Evolutionary conservation across 2,113 vertebrate genomes (phyloP).

Genomic region (Nematolebias whitei): DNA sequence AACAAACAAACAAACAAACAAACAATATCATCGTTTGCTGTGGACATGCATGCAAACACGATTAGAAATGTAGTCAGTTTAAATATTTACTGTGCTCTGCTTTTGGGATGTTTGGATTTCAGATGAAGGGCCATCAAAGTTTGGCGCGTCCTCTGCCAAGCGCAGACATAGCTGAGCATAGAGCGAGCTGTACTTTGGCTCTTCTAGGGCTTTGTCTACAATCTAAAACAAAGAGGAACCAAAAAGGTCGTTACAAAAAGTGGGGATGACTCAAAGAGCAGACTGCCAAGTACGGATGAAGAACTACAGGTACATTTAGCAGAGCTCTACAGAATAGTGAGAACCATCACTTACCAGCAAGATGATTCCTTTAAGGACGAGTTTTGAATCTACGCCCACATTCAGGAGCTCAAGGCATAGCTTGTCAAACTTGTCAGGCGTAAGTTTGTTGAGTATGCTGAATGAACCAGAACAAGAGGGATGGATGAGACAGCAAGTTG

Average conservation of each 20-base stretch:
- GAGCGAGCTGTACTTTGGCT: constrained; percentile 99
- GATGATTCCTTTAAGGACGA: constrained; percentile 99
- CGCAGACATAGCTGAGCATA: constrained; percentile 99
- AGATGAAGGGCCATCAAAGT: constrained; percentile 99
- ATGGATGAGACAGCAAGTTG: neutral
- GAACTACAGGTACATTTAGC: constrained; percentile 12
- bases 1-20: neutral
- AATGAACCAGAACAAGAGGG: neutral
- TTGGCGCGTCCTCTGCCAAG: constrained; percentile 99
- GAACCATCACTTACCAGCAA: constrained; percentile 89
- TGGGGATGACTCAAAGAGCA: constrained; percentile 28
- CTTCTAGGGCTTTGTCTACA: constrained; percentile 99
- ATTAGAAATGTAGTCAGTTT: neutral
- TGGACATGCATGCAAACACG: neutral
- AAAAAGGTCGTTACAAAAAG: constrained; percentile 16
- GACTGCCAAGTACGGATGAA: constrained; percentile 20
- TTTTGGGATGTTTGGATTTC: constrained; percentile 99
- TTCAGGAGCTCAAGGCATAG: constrained; percentile 99
- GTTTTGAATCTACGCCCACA: constrained; percentile 99
- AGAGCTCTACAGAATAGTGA: neutral
- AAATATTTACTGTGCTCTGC: constrained; percentile 95
- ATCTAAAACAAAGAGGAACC: constrained; percentile 79
- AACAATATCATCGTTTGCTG: neutral
- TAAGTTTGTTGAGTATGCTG: constrained; percentile 99
- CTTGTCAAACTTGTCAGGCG: constrained; percentile 99